phyloP scores from a whole-genome alignment of 2,888 invertebrate species.

The Drosophila subquinaria region DNA sequence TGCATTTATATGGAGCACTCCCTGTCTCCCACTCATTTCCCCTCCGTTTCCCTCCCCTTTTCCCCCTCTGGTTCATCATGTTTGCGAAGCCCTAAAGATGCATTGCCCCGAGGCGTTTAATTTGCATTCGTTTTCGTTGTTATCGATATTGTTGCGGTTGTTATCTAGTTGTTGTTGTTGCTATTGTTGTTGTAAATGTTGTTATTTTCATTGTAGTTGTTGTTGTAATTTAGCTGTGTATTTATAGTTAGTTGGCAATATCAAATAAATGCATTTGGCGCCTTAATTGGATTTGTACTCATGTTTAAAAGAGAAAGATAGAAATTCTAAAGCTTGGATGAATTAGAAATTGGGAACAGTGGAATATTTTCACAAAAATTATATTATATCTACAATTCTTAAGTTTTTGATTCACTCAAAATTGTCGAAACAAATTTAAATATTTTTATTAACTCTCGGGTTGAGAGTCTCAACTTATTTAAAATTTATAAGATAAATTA shows the following conservation, averaged over 20 bases:
- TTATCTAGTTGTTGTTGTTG: constrained; percentile 42
- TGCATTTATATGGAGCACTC: constrained; percentile 59
- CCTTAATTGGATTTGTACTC: constrained; percentile 65
- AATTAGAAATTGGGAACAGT: neutral
- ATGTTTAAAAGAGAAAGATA: neutral
- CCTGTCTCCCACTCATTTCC: neutral
- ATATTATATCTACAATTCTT: neutral
- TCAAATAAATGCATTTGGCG: constrained; percentile 54
- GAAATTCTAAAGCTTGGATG: neutral
- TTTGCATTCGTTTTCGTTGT: constrained; percentile 63
- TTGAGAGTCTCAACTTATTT: neutral
- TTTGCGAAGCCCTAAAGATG: constrained; percentile 63
- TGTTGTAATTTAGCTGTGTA: constrained; percentile 44
- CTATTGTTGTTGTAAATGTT: constrained; percentile 36
- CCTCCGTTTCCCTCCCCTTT: neutral
- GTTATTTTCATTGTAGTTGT: constrained; percentile 17
- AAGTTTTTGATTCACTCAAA: neutral
- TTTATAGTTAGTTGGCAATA: constrained; percentile 48
- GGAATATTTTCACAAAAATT: neutral
- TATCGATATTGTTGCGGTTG: constrained; percentile 61
- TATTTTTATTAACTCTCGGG: neutral
- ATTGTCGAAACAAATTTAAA: too few species aligned
- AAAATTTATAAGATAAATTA: too few species aligned
- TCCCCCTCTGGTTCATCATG: neutral
- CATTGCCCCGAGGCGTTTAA: constrained; percentile 52